Evolutionary conservation across 2,888 invertebrate species (phyloP).

Genomic region (Amphipyra tragopoginis): DNA sequence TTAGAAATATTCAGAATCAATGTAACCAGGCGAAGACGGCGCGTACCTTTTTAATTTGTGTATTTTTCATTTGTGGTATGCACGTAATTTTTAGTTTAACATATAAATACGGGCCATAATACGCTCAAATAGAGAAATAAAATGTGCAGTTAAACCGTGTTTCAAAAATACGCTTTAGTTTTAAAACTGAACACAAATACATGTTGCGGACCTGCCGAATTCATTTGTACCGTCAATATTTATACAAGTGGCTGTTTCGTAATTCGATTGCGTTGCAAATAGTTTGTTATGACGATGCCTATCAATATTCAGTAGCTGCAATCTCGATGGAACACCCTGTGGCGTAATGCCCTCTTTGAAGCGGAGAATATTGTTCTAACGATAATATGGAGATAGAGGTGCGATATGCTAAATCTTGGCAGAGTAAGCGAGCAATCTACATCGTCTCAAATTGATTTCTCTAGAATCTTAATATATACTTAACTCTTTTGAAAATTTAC

Average conservation of each 20-base stretch:
- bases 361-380: constrained; percentile 16
- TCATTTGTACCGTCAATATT: constrained; percentile 69
- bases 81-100: no score
- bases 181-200: constrained; percentile 24
- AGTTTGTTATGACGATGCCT: constrained; percentile 45
- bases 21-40: no score
- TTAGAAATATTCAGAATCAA: no score
- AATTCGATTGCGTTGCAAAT: constrained; percentile 56
- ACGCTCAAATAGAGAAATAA: constrained; percentile 10
- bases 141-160: constrained; percentile 3
- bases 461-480: constrained; percentile 27
- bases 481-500: constrained; percentile 23
- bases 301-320: constrained; percentile 46
- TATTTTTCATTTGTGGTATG: no score
- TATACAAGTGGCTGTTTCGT: constrained; percentile 32
- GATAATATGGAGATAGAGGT: constrained; percentile 2
- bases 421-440: constrained; percentile 6
- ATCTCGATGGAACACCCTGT: constrained; percentile 25
- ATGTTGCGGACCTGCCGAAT: constrained; percentile 38
- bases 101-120: neutral
- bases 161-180: constrained; percentile 23
- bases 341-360: constrained; percentile 15
- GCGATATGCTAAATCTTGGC: constrained; percentile 13
- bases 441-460: constrained; percentile 10
- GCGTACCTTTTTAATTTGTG: no score